Percentiles rank a stretch among this genome's conserved stretches.
Conservation (phyloP, 2,113 vertebrate genomes). For the Melanotaenia duboulayi region DNA sequence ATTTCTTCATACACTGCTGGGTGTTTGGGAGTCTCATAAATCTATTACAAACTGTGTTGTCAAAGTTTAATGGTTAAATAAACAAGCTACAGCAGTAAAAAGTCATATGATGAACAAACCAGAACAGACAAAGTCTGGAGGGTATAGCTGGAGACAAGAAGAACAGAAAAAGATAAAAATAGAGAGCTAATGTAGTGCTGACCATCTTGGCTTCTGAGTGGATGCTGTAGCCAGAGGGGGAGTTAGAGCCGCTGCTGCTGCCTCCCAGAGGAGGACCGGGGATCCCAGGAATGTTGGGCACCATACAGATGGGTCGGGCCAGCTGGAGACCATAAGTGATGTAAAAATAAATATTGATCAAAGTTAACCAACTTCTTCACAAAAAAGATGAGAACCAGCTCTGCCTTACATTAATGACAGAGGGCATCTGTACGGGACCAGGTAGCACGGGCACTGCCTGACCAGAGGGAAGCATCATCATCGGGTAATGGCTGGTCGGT, state of each 20-base stretch:
- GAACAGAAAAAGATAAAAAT: conserved; percentile 48
- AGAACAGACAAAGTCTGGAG: conserved; percentile 44
- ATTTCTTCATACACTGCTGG: not conserved
- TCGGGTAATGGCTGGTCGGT: conserved; percentile 90
- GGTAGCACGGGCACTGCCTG: conserved; percentile 93
- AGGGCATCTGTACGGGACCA: conserved; percentile 93
- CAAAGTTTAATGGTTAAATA: conserved; percentile 45
- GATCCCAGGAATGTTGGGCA: conserved; percentile 97
- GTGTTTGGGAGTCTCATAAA: conserved; percentile 9
- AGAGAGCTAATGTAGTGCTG: conserved; percentile 75
- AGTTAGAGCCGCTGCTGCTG: conserved; percentile 90
- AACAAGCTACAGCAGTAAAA: conserved; percentile 44
- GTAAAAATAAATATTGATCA: conserved; percentile 24
- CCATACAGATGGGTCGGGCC: conserved; percentile 92
- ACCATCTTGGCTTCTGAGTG: conserved; percentile 98
- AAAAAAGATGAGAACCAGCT: not conserved
- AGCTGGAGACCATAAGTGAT: conserved; percentile 80
- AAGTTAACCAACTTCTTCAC: conserved; percentile 18
- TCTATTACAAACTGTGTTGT: conserved; percentile 2
- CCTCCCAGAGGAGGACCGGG: conserved; percentile 93
- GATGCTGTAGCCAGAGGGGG: conserved; percentile 89
- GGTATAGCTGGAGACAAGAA: conserved; percentile 58
- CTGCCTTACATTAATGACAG: conserved; percentile 94
- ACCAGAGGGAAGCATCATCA: conserved; percentile 95
- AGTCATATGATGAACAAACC: conserved; percentile 71